Conservation (phyloP, 1,140 invertebrate species). For the Pachypeltis micranthus region DNA sequence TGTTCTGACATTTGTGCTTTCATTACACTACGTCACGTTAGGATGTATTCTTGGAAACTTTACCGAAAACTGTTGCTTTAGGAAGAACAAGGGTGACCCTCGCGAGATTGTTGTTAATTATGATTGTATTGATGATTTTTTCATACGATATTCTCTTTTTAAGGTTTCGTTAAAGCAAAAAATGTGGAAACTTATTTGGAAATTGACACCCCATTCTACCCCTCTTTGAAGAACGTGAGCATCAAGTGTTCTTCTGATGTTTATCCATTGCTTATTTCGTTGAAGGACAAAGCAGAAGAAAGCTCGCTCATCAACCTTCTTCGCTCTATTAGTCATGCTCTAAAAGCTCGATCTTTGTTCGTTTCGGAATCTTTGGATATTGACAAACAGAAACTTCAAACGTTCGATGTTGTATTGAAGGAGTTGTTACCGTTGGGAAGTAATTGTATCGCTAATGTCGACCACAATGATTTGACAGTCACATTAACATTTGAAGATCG, state of each 20-base stretch:
- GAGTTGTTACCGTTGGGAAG: not conserved
- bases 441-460: not conserved
- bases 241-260: not conserved
- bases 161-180: not conserved
- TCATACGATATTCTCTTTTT: no score
- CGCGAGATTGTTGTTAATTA: not conserved
- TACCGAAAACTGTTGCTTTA: not conserved
- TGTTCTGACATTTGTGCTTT: no score
- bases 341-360: not conserved
- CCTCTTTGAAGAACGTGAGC: not conserved
- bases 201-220: not conserved
- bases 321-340: not conserved
- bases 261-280: not conserved
- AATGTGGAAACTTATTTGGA: not conserved
- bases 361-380: not conserved
- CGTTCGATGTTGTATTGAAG: not conserved
- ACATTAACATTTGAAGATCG: not conserved
- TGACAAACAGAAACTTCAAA: constrained; percentile 1
- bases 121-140: not conserved
- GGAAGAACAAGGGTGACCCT: not conserved
- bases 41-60: not conserved
- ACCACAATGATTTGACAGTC: not conserved
- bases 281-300: not conserved
- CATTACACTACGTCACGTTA: no score
- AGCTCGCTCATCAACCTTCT: not conserved